Evolutionary conservation across 2,888 invertebrate species (phyloP).

Genomic region (Ischnura elegans): DNA sequence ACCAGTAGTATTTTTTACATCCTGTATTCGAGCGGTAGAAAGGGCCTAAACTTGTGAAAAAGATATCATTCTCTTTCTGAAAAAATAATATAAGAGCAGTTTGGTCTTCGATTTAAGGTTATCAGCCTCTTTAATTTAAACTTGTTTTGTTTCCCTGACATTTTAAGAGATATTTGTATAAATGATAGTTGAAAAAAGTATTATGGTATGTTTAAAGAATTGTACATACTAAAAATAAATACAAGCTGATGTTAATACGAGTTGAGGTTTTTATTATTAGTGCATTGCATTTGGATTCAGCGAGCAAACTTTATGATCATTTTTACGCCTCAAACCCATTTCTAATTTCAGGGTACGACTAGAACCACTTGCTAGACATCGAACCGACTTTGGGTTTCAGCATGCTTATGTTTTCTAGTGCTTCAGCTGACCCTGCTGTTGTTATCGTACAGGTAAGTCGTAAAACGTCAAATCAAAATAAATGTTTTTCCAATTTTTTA

Average conservation of each 20-base stretch:
- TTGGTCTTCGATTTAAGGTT: neutral
- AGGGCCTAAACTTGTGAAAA: neutral
- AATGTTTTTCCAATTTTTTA: too few relatives aligned
- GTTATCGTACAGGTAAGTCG: too few relatives aligned
- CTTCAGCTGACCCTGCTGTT: too few relatives aligned
- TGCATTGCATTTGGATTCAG: too few relatives aligned
- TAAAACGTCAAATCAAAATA: too few relatives aligned
- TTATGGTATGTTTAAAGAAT: constrained; percentile 62
- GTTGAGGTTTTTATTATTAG: neutral
- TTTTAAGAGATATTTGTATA: constrained; percentile 53
- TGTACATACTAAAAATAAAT: constrained; percentile 64
- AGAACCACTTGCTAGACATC: too few relatives aligned
- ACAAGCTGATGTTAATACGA: constrained; percentile 43
- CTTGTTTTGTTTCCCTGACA: constrained; percentile 36
- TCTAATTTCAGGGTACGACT: too few relatives aligned
- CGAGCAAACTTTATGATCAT: too few relatives aligned
- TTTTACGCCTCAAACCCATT: too few relatives aligned
- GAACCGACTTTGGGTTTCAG: too few relatives aligned
- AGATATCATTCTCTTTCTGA: neutral
- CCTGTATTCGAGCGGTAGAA: neutral
- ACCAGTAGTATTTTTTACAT: neutral
- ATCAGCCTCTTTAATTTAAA: constrained; percentile 26
- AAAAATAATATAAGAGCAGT: neutral
- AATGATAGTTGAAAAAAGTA: constrained; percentile 51
- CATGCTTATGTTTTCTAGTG: too few relatives aligned